phyloP scores from a whole-genome alignment of 1,140 invertebrate species.

The Trachymyrmex cornetzi region DNA sequence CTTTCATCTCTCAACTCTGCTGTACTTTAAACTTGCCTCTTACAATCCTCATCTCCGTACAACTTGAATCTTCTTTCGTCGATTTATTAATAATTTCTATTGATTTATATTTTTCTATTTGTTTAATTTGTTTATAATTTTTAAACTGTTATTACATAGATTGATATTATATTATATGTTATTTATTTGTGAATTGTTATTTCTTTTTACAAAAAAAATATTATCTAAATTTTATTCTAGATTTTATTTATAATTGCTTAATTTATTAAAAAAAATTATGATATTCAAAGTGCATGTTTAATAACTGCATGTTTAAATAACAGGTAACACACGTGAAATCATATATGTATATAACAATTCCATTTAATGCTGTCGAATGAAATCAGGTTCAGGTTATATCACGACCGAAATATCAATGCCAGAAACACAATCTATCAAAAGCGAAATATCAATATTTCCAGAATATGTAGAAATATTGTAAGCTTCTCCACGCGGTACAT shows the following conservation, averaged over 20 bases:
- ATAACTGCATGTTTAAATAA: neutral
- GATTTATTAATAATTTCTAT: neutral
- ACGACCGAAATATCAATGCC: neutral
- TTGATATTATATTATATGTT: too few species aligned
- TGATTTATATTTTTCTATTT: slow-evolving; percentile 13
- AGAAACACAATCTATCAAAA: neutral
- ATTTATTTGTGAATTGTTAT: neutral
- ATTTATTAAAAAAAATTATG: neutral
- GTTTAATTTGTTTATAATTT: neutral
- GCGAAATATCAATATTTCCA: slow-evolving; percentile 7
- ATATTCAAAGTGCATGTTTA: too few species aligned
- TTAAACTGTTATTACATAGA: neutral
- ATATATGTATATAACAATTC: neutral
- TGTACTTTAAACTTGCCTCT: neutral
- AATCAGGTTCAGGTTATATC: neutral
- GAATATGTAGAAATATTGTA: neutral
- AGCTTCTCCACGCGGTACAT: neutral
- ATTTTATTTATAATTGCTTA: neutral
- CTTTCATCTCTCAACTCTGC: slow-evolving; percentile 10
- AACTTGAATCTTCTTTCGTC: neutral
- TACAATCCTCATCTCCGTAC: neutral
- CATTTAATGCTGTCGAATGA: neutral
- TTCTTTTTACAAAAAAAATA: neutral
- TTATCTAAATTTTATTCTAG: neutral
- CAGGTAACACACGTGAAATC: neutral